Conservation (phyloP, 1,140 invertebrate species). For the Homalodisca vitripennis region DNA sequence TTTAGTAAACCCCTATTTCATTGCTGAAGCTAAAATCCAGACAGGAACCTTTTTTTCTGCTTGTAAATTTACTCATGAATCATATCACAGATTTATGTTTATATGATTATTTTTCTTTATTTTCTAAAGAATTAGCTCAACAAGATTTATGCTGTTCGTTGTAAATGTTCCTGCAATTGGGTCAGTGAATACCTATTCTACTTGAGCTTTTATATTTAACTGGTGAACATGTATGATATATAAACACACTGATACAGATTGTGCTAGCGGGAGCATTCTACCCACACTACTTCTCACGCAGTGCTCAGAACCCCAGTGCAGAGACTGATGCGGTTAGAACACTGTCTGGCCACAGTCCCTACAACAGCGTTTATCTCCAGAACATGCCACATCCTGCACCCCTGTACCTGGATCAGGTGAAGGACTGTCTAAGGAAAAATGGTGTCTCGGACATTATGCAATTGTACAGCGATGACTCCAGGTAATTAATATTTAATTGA, state of each 20-base stretch:
- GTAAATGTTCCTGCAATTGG: no score
- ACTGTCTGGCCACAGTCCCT: slow-evolving; percentile 70
- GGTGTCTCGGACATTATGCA: neutral
- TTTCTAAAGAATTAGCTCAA: no score
- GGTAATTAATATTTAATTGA: slow-evolving; percentile 6
- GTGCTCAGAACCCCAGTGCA: slow-evolving; percentile 47
- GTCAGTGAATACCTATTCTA: no score
- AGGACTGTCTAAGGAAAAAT: slow-evolving; percentile 43
- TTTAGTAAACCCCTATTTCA: no score
- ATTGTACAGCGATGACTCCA: neutral
- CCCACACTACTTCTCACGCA: slow-evolving; percentile 81
- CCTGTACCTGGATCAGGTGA: slow-evolving; percentile 64
- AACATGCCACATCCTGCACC: slow-evolving; percentile 71
- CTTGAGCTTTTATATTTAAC: no score
- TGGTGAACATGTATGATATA: no score
- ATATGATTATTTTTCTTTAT: no score
- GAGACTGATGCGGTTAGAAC: slow-evolving; percentile 61
- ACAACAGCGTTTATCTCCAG: slow-evolving; percentile 72
- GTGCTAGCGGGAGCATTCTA: slow-evolving; percentile 83
- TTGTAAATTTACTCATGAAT: no score
- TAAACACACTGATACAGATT: slow-evolving; percentile 60
- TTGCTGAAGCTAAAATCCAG: no score
- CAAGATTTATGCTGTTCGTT: no score
- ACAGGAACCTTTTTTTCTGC: no score
- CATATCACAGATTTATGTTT: no score